Conservation (phyloP, 2,113 vertebrate species). For the Paramormyrops kingsleyae region DNA sequence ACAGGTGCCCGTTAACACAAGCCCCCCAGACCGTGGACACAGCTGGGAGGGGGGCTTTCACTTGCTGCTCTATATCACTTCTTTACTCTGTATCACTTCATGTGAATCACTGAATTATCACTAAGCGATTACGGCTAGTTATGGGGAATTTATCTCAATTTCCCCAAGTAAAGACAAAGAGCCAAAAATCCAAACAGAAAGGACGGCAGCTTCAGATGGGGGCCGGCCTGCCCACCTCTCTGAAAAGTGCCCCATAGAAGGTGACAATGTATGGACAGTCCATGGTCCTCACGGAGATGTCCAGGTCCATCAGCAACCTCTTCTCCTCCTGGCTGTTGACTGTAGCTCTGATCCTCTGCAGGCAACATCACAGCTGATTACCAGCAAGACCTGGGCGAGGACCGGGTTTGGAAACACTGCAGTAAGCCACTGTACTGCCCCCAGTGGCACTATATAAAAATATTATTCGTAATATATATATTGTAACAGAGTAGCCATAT, state of each 20-base stretch:
- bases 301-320: constrained; percentile 88
- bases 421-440: background rate
- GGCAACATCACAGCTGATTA: background rate
- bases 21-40: background rate
- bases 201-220: background rate
- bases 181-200: background rate
- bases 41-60: background rate
- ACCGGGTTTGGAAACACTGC: background rate
- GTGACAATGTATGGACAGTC: constrained; percentile 91
- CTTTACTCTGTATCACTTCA: background rate
- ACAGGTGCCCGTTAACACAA: background rate
- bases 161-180: background rate
- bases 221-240: constrained; percentile 69
- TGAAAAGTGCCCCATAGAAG: constrained; percentile 87
- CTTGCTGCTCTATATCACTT: background rate
- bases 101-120: background rate
- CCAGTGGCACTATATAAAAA: background rate
- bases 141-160: background rate
- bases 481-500: background rate
- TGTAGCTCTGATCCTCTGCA: constrained; percentile 82
- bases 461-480: background rate
- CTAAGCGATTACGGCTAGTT: background rate
- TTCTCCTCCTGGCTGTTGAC: constrained; percentile 97
- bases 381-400: background rate
- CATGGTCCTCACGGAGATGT: constrained; percentile 93